These are phyloP conservation scores for Eupithecia tripunctaria DNA, from an alignment of 2,888 invertebrate species.

Conservation along the genomic window DNA sequence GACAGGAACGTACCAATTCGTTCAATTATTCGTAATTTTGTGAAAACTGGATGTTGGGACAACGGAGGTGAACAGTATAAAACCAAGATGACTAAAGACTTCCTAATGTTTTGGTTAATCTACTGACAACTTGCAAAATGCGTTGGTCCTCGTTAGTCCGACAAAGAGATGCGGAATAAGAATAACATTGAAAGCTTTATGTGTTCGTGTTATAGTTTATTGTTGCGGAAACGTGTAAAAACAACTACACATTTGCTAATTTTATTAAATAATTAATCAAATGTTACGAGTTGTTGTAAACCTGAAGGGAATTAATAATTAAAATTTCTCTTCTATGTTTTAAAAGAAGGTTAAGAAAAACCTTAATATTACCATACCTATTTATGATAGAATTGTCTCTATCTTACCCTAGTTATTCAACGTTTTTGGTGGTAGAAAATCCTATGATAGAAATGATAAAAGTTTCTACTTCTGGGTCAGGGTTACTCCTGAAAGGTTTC, in stretches of 20 bases:
- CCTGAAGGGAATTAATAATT: slow-evolving; percentile 10
- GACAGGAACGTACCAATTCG: slow-evolving; percentile 39
- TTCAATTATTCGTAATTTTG: slow-evolving; percentile 36
- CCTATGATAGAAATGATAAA: background rate
- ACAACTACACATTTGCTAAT: slow-evolving; percentile 28
- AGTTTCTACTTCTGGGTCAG: background rate
- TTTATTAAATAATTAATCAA: slow-evolving; percentile 37
- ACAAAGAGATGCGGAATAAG: slow-evolving; percentile 43
- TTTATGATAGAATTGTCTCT: background rate
- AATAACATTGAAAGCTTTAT: slow-evolving; percentile 43
- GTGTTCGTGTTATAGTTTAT: slow-evolving; percentile 34
- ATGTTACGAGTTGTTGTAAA: slow-evolving; percentile 31
- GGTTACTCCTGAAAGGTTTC: background rate
- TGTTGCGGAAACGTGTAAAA: slow-evolving; percentile 37
- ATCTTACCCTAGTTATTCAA: background rate
- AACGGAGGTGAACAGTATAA: slow-evolving; percentile 36
- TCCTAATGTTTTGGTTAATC: slow-evolving; percentile 42
- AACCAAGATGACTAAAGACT: slow-evolving; percentile 43
- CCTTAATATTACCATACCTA: background rate
- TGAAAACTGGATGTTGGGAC: slow-evolving; percentile 38
- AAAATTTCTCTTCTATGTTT: background rate
- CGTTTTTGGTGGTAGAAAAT: background rate
- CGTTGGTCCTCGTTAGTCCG: slow-evolving; percentile 16
- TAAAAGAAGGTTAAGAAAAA: background rate
- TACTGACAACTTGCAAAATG: slow-evolving; percentile 37